Percentiles rank a stretch among this genome's conserved stretches.
phyloP scores from a whole-genome alignment of 1,140 invertebrate genomes.

The Ectropis grisescens region DNA sequence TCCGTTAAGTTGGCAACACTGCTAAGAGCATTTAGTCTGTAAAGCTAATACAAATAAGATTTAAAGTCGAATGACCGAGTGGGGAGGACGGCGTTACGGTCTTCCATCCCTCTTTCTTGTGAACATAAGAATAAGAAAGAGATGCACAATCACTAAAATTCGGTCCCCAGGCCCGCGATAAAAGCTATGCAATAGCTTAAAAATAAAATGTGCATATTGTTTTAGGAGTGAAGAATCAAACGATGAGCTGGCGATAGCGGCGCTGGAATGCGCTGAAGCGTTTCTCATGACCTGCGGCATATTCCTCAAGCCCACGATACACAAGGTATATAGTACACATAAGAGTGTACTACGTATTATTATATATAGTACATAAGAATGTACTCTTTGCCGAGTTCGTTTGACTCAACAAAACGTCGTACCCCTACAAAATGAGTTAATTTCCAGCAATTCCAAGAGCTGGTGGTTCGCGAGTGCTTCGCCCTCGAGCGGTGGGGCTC shows the following conservation, averaged over 20 bases:
- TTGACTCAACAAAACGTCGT: background rate
- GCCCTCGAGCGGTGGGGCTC: conserved; percentile 6
- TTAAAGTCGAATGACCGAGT: too few relatives aligned
- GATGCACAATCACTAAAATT: too few relatives aligned
- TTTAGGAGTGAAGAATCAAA: conserved; percentile 27
- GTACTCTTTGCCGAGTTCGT: background rate
- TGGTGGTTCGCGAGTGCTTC: conserved; percentile 34
- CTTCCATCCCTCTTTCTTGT: too few relatives aligned
- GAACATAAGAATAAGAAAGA: too few relatives aligned
- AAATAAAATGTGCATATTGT: background rate
- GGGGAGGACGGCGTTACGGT: too few relatives aligned
- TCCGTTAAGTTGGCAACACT: too few relatives aligned
- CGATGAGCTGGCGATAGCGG: conserved; percentile 34
- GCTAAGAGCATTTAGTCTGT: too few relatives aligned
- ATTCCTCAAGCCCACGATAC: conserved; percentile 40
- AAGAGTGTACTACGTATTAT: conserved; percentile 1
- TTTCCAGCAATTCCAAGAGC: conserved; percentile 42
- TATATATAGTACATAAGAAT: background rate
- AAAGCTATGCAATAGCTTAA: too few relatives aligned
- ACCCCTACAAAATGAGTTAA: conserved; percentile 1
- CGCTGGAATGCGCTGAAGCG: conserved; percentile 37
- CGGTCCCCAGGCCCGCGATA: too few relatives aligned
- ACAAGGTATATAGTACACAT: too few relatives aligned
- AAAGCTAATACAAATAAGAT: too few relatives aligned
- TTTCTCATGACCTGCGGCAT: conserved; percentile 44